A percentile compares a stretch with the other conserved stretches of the same genome.
phyloP scores from a whole-genome alignment of 2,797 vertebrate genomes.

The Xiphorhynchus erythropygius region DNA sequence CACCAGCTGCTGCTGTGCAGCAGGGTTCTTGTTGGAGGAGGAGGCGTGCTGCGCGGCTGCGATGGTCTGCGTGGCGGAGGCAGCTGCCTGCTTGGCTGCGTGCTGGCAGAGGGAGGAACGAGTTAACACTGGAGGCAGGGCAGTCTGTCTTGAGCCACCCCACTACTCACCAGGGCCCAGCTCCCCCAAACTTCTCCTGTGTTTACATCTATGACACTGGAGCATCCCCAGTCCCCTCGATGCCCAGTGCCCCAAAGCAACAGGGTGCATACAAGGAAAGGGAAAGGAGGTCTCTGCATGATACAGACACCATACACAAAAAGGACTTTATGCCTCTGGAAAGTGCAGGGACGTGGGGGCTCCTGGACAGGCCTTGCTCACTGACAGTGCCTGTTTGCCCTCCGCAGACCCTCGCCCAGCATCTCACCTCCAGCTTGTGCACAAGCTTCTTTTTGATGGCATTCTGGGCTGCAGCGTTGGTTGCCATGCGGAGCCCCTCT shows the following conservation, averaged over 20 bases:
- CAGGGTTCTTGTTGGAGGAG: conserved; percentile 90
- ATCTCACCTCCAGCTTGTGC: conserved; percentile 92
- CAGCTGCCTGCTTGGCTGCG: conserved; percentile 93
- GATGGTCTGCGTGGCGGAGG: conserved; percentile 94
- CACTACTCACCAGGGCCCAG: rapidly evolving
- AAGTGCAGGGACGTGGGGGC: background rate
- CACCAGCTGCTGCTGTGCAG: conserved; percentile 91
- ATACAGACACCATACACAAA: background rate
- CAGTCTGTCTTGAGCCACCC: rapidly evolving
- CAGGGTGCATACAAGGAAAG: rapidly evolving
- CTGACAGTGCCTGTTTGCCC: background rate
- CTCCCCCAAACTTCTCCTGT: background rate
- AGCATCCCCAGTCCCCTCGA: rapidly evolving
- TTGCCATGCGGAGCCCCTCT: conserved; percentile 95
- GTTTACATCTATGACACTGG: rapidly evolving
- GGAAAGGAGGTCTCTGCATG: background rate
- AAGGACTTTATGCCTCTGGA: background rate
- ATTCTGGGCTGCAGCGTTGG: conserved; percentile 94
- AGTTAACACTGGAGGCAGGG: background rate
- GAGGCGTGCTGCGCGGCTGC: conserved; percentile 91
- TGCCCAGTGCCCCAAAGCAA: background rate
- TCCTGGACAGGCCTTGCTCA: rapidly evolving
- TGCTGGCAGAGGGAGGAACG: conserved; percentile 75
- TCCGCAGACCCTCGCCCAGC: rapidly evolving
- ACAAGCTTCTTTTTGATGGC: conserved; percentile 97